phyloP scores from a whole-genome alignment of 2,888 invertebrate species.

The Aporophyla lueneburgensis region DNA sequence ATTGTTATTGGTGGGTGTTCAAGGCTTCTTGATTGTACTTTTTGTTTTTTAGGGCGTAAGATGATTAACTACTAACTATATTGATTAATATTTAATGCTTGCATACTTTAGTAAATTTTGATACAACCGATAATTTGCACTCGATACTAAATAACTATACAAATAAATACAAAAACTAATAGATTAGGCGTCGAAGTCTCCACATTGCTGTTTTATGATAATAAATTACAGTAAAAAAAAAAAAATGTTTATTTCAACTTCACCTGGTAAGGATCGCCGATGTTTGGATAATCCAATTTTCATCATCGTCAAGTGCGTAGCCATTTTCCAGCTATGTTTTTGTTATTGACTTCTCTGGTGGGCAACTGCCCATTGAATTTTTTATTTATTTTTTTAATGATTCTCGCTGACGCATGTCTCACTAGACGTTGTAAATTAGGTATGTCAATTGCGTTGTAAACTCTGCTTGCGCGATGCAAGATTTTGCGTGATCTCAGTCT shows the following conservation, averaged over 20 bases:
- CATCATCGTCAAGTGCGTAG: not conserved
- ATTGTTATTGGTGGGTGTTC: slow-evolving; percentile 12
- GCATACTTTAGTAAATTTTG: not conserved
- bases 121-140: not conserved
- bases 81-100: not conserved
- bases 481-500: too few species aligned
- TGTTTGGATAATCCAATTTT: not conserved
- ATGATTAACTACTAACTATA: not conserved
- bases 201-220: too few species aligned
- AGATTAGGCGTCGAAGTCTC: not conserved
- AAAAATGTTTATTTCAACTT: not conserved
- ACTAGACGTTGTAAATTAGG: too few species aligned
- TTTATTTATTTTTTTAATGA: too few species aligned
- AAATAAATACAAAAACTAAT: not conserved
- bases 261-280: not conserved
- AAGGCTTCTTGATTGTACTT: not conserved
- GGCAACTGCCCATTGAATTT: too few species aligned
- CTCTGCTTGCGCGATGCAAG: too few species aligned
- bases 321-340: not conserved
- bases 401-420: too few species aligned
- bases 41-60: not conserved
- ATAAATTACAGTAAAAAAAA: too few species aligned
- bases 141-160: not conserved
- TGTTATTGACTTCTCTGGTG: not conserved
- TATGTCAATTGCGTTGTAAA: too few species aligned